These are phyloP conservation scores for Zaprionus tsacasi DNA, from an alignment of 1,140 invertebrate species.

Conservation along the genomic window DNA sequence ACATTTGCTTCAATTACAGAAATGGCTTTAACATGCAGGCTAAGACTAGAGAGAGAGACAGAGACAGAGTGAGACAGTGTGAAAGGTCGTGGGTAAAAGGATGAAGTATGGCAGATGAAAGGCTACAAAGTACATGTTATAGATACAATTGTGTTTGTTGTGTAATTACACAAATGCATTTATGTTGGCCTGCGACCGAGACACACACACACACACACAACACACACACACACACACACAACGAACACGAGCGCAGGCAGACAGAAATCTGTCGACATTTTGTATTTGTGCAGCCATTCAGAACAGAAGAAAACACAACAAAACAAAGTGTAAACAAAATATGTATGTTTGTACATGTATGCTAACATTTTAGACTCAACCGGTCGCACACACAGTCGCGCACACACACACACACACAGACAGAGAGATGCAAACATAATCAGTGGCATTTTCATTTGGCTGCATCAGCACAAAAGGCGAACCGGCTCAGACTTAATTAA, in stretches of 20 bases:
- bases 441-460: constrained; percentile 78
- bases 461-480: constrained; percentile 73
- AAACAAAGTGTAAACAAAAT: constrained; percentile 68
- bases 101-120: constrained; percentile 3
- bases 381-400: constrained; percentile 37
- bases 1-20: constrained; percentile 4
- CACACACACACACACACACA: constrained; percentile 12
- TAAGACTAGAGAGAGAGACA: neutral
- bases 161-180: constrained; percentile 22
- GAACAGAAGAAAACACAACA: constrained; percentile 61
- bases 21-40: constrained; percentile 3
- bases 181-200: constrained; percentile 2
- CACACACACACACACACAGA: constrained; percentile 9
- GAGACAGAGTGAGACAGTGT: neutral
- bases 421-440: constrained; percentile 55
- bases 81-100: neutral
- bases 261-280: constrained; percentile 60
- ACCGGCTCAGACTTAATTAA: constrained; percentile 75
- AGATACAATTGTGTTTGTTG: constrained; percentile 13
- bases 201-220: neutral
- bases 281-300: constrained; percentile 79
- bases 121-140: constrained; percentile 10
- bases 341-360: constrained; percentile 47
- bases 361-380: constrained; percentile 67
- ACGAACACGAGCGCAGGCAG: neutral